Evolutionary conservation across 1,140 invertebrate genomes (phyloP).

Genomic region (Heterodera carotae): DNA sequence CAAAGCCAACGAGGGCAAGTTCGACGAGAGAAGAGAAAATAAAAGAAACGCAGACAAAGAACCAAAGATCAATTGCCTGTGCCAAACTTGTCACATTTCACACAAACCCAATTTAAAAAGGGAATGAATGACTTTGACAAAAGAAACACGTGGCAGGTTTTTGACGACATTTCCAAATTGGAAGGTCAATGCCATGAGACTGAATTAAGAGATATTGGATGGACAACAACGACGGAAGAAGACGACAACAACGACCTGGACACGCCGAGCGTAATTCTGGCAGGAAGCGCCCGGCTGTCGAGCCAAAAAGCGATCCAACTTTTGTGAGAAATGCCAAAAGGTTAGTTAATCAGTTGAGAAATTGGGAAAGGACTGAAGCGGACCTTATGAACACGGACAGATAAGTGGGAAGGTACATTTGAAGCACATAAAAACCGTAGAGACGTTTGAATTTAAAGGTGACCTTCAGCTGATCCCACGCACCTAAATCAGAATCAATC

Average conservation of each 20-base stretch:
- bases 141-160: constrained; percentile 57
- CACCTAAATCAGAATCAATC: constrained; percentile 51
- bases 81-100: neutral
- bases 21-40: constrained; percentile 68
- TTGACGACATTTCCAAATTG: constrained; percentile 64
- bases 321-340: too few relatives aligned
- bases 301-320: constrained; percentile 64
- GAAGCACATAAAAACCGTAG: constrained; percentile 63
- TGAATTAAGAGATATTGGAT: neutral
- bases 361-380: too few relatives aligned
- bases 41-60: constrained; percentile 67
- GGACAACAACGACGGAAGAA: neutral
- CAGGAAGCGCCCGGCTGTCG: constrained; percentile 61
- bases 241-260: constrained; percentile 32
- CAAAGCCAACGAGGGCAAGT: constrained; percentile 66
- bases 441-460: constrained; percentile 67
- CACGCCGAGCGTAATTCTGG: constrained; percentile 55
- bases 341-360: too few relatives aligned
- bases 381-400: constrained; percentile 49
- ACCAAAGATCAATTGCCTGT: constrained; percentile 66
- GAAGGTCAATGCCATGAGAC: constrained; percentile 37
- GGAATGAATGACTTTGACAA: constrained; percentile 57
- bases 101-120: neutral
- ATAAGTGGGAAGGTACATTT: constrained; percentile 65
- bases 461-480: constrained; percentile 66